A percentile compares a stretch with the other conserved stretches of the same genome.
phyloP scores from a whole-genome alignment of 2,888 invertebrate species.

The Polyommatus iphigenia region DNA sequence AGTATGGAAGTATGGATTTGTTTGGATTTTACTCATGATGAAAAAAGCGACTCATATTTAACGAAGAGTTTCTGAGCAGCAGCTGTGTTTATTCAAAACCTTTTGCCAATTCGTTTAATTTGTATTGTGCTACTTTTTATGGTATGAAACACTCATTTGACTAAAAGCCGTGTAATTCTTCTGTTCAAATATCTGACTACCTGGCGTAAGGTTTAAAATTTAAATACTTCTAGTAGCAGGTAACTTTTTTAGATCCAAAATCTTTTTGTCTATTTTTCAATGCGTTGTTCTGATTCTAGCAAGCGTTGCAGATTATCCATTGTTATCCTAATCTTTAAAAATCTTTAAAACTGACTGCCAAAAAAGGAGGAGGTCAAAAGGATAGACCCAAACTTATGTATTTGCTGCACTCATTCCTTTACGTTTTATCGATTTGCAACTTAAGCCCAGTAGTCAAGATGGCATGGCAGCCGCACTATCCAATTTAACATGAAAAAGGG shows the following conservation, averaged over 20 bases:
- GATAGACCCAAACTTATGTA: no score
- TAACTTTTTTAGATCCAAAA: neutral
- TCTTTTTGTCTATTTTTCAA: neutral
- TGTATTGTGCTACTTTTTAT: neutral
- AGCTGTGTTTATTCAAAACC: conserved; percentile 14
- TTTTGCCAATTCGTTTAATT: neutral
- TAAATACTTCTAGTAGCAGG: neutral
- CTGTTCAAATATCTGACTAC: neutral
- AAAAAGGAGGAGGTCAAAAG: neutral
- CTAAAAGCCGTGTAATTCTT: conserved; percentile 5
- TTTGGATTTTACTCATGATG: neutral
- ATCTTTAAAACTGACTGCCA: neutral
- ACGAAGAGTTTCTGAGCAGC: neutral
- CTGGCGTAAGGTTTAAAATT: neutral
- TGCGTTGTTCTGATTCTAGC: neutral
- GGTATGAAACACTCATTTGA: neutral
- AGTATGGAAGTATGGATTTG: neutral
- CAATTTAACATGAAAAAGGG: conserved; percentile 18
- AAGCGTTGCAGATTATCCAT: neutral
- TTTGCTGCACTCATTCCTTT: neutral
- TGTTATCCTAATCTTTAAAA: neutral
- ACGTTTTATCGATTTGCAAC: neutral
- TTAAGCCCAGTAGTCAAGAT: neutral
- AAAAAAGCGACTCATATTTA: neutral
- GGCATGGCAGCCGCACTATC: neutral